Conservation (phyloP, 2,113 vertebrate species). For the Scatophagus argus region DNA sequence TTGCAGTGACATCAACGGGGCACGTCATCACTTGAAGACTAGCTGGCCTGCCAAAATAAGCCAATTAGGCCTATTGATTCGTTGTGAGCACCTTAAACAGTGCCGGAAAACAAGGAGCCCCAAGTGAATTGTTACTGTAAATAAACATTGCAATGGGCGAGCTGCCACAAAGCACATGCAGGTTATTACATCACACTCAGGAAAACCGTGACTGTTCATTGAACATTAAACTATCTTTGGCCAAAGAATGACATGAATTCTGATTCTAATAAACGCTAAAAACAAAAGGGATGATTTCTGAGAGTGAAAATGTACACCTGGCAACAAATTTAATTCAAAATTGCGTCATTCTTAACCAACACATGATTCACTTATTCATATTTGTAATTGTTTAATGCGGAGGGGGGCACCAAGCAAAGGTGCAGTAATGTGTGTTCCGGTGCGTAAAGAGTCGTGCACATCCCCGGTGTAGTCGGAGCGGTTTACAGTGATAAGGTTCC, state of each 20-base stretch:
- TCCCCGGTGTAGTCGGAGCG: constrained; percentile 40
- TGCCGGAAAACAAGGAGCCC: constrained; percentile 25
- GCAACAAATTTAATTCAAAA: constrained; percentile 14
- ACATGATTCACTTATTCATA: neutral
- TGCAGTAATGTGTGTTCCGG: constrained; percentile 50
- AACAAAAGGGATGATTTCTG: neutral
- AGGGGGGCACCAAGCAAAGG: constrained; percentile 23
- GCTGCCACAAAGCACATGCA: constrained; percentile 31
- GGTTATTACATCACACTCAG: constrained; percentile 12
- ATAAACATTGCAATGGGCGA: constrained; percentile 29
- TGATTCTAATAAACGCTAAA: neutral
- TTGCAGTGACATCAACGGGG: constrained; percentile 27
- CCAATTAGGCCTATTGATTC: constrained; percentile 55
- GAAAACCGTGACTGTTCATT: constrained; percentile 3
- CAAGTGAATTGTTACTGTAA: constrained; percentile 35
- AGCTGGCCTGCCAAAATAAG: constrained; percentile 45
- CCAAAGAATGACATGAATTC: neutral
- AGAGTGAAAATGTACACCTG: neutral
- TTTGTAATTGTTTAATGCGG: neutral
- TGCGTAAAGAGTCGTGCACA: constrained; percentile 63
- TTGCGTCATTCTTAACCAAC: neutral
- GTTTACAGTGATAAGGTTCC: constrained; percentile 72
- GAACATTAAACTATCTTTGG: neutral
- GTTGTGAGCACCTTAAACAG: constrained; percentile 47
- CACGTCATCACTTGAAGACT: constrained; percentile 22